Percentiles rank a stretch among this genome's conserved stretches.
Conservation (phyloP, 1,140 invertebrate genomes). For the Zaprionus lachaisei region DNA sequence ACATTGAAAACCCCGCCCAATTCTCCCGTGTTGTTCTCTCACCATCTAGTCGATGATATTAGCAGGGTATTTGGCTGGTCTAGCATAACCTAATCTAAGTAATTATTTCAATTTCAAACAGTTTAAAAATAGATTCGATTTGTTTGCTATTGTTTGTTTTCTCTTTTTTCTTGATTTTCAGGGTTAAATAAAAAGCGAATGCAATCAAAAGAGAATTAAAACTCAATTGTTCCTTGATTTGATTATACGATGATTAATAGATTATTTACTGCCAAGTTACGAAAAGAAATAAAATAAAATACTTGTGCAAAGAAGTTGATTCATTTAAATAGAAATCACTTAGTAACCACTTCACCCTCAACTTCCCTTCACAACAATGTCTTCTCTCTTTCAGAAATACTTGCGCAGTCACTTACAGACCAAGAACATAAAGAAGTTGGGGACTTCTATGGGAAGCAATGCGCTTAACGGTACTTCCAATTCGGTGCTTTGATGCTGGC, state of each 20-base stretch:
- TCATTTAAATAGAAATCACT: neutral
- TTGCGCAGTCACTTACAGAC: neutral
- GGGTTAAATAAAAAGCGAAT: neutral
- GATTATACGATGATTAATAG: conserved; percentile 2
- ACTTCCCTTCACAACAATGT: neutral
- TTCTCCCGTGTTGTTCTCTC: too few relatives aligned
- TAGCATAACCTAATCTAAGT: neutral
- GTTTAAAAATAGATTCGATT: neutral
- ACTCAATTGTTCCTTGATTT: neutral
- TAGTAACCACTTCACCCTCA: neutral
- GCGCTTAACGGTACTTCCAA: neutral
- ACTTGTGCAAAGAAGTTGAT: neutral
- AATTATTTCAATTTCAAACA: neutral
- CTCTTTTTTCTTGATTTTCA: neutral
- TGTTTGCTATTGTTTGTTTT: neutral
- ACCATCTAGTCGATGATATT: too few relatives aligned
- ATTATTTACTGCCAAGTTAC: neutral
- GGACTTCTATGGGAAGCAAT: neutral
- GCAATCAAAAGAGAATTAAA: neutral
- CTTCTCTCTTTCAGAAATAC: neutral
- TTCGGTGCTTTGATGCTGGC: neutral
- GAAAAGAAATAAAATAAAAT: neutral
- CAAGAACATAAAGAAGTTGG: neutral
- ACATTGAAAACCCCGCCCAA: too few relatives aligned
- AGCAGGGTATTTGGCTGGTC: neutral